phyloP scores from a whole-genome alignment of 2,888 invertebrate species.

The Leucophora obtusa region DNA sequence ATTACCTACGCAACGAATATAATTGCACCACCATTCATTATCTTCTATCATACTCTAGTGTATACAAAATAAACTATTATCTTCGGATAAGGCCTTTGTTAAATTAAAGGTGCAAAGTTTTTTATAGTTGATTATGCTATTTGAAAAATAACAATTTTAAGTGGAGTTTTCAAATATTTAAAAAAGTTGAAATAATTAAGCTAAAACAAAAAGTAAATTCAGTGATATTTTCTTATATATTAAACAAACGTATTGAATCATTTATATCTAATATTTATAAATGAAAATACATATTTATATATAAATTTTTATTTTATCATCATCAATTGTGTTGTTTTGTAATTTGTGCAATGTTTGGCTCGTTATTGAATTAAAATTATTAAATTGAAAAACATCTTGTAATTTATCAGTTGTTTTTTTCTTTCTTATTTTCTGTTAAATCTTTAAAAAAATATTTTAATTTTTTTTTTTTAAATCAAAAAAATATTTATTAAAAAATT shows the following conservation, averaged over 20 bases:
- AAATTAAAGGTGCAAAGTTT: conserved; percentile 41
- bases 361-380: conserved; percentile 26
- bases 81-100: conserved; percentile 15
- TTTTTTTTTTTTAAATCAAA: conserved; percentile 7
- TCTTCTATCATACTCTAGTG: not conserved
- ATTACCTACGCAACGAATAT: not conserved
- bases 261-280: conserved; percentile 33
- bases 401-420: conserved; percentile 11
- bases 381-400: conserved; percentile 30
- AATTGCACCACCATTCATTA: conserved; percentile 1
- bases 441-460: conserved; percentile 27
- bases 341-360: conserved; percentile 61
- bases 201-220: too few relatives aligned
- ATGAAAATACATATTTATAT: conserved; percentile 16
- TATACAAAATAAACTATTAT: conserved; percentile 11
- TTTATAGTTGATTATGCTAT: not conserved
- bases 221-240: not conserved
- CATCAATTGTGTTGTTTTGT: conserved; percentile 2
- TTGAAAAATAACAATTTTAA: too few relatives aligned
- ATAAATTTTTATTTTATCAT: conserved; percentile 33
- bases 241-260: conserved; percentile 38
- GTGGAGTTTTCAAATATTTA: too few relatives aligned
- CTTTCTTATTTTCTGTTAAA: conserved; percentile 21
- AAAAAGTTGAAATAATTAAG: too few relatives aligned
- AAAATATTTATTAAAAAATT: conserved; percentile 46